A percentile compares a stretch with the other conserved stretches of the same genome.
phyloP scores from a whole-genome alignment of 1,140 invertebrate species.

The Ylistrum balloti region DNA sequence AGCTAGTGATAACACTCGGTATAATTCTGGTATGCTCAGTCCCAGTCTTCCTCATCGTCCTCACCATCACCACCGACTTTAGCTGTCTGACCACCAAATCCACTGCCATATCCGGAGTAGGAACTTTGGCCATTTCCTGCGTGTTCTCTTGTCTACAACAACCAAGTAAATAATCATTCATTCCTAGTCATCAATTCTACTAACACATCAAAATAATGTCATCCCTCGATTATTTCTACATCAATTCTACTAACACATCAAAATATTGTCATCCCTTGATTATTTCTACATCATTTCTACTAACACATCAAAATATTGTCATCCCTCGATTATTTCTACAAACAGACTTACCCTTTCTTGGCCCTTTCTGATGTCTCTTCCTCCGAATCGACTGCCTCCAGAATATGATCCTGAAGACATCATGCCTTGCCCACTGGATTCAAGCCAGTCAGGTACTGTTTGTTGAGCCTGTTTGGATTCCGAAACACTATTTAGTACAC shows the following conservation, averaged over 20 bases:
- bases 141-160: constrained; percentile 66
- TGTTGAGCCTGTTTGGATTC: constrained; percentile 80
- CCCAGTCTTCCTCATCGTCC: constrained; percentile 76
- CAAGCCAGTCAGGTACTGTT: constrained; percentile 82
- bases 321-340: too few relatives aligned
- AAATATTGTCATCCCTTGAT: too few relatives aligned
- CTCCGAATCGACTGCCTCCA: constrained; percentile 74
- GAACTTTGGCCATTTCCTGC: constrained; percentile 55
- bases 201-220: too few relatives aligned
- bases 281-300: too few relatives aligned
- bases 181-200: too few relatives aligned
- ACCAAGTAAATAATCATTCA: not conserved
- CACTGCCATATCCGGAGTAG: constrained; percentile 57
- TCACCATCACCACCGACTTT: constrained; percentile 55
- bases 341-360: constrained; percentile 67
- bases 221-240: not conserved
- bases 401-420: constrained; percentile 69
- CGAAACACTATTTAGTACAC: too few relatives aligned
- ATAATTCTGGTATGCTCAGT: constrained; percentile 48
- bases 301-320: too few relatives aligned
- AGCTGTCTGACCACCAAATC: constrained; percentile 61
- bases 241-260: too few relatives aligned
- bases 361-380: constrained; percentile 77
- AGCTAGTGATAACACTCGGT: not conserved
- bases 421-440: constrained; percentile 70